Percentiles rank a stretch among this genome's conserved stretches.
Conservation (phyloP, 2,113 vertebrate species). For the Mesitornis unicolor region DNA sequence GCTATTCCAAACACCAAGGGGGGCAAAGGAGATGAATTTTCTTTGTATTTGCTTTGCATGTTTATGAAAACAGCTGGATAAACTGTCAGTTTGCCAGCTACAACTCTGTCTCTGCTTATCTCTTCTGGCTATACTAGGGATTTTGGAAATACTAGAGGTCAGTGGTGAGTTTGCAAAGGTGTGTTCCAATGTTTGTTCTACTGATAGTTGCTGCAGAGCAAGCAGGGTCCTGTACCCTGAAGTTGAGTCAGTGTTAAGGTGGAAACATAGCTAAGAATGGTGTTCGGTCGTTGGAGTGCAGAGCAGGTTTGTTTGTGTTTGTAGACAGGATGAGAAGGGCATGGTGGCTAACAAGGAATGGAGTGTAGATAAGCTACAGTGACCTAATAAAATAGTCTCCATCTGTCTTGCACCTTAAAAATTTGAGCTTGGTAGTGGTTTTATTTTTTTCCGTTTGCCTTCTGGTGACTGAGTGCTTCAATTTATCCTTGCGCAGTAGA, state of each 20-base stretch:
- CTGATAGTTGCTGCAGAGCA: not conserved
- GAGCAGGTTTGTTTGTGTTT: not conserved
- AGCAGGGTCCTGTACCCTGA: not conserved
- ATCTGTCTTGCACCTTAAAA: not conserved
- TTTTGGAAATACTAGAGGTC: not conserved
- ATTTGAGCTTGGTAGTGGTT: not conserved
- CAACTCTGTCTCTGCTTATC: not conserved
- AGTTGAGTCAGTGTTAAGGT: not conserved
- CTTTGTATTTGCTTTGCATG: not conserved
- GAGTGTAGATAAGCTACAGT: not conserved
- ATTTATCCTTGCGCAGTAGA: not conserved
- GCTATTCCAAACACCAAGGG: not conserved
- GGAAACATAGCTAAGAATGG: not conserved
- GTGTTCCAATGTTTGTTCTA: not conserved
- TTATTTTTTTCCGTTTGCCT: not conserved
- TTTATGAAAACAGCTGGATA: not conserved
- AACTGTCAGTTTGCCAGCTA: not conserved
- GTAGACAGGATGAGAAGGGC: not conserved
- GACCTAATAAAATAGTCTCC: not conserved
- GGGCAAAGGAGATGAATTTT: not conserved
- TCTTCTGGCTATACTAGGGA: not conserved
- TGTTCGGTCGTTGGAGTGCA: not conserved
- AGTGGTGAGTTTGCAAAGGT: not conserved
- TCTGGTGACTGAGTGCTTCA: not conserved
- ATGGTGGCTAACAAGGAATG: not conserved